Evolutionary conservation across 2,888 invertebrate genomes (phyloP).

Genomic region (Gymnoscelis rufifasciata): DNA sequence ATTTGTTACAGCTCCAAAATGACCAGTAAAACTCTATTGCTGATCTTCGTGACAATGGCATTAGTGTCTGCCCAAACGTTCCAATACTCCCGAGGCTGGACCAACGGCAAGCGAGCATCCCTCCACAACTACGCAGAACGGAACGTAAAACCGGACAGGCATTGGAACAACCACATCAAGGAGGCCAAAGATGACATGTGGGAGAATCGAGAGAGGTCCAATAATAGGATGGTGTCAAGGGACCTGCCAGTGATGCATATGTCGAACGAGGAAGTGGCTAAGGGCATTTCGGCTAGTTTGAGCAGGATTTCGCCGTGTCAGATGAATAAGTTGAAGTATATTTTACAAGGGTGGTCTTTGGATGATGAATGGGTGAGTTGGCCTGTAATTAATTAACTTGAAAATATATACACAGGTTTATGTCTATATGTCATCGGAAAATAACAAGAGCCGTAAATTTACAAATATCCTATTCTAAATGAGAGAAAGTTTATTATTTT

Average conservation of each 20-base stretch:
- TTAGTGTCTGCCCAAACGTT: slow-evolving; percentile 82
- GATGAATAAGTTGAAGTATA: slow-evolving; percentile 68
- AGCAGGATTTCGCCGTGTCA: slow-evolving; percentile 69
- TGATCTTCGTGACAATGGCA: slow-evolving; percentile 63
- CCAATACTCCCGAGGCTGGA: slow-evolving; percentile 89
- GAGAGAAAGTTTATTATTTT: no score
- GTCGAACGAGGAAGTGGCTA: slow-evolving; percentile 36
- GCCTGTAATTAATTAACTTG: no score
- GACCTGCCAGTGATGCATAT: slow-evolving; percentile 20
- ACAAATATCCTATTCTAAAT: no score
- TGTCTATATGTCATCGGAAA: no score
- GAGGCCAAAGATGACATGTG: slow-evolving; percentile 28
- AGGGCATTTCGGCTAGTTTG: slow-evolving; percentile 32
- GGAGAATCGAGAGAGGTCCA: background rate
- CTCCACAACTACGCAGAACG: slow-evolving; percentile 13
- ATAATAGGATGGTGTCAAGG: background rate
- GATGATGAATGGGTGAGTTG: slow-evolving; percentile 59
- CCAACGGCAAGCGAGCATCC: slow-evolving; percentile 81
- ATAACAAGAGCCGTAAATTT: no score
- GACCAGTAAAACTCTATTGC: slow-evolving; percentile 50
- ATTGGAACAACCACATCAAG: slow-evolving; percentile 31
- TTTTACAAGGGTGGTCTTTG: slow-evolving; percentile 69
- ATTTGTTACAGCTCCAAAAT: slow-evolving; percentile 36
- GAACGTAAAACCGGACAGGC: slow-evolving; percentile 11
- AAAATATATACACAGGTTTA: no score